phyloP scores from a whole-genome alignment of 2,888 invertebrate species.

The Aphelenchoides bicaudatus region DNA sequence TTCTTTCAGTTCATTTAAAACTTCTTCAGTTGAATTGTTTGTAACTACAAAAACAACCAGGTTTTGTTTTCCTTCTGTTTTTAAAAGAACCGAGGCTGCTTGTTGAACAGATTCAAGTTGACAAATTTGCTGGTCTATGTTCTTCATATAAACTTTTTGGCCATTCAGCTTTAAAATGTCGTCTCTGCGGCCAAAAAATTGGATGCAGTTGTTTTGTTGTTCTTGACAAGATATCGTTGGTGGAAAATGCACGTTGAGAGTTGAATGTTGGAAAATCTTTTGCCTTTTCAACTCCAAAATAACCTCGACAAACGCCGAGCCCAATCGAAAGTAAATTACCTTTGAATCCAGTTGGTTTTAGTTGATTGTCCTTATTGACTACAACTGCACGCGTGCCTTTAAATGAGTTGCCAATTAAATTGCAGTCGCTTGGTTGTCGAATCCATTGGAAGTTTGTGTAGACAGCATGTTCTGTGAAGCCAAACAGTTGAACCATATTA shows the following conservation, averaged over 20 bases:
- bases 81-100: slow-evolving; percentile 2
- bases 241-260: no score
- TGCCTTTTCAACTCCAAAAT: not conserved
- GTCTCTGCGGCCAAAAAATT: slow-evolving; percentile 33
- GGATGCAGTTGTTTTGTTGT: not conserved
- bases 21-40: not conserved
- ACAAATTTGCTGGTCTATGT: slow-evolving; percentile 27
- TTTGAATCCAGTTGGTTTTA: not conserved
- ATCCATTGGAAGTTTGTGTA: slow-evolving; percentile 38
- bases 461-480: slow-evolving; percentile 50
- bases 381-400: slow-evolving; percentile 1
- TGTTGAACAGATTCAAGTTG: slow-evolving; percentile 2
- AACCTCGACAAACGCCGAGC: not conserved
- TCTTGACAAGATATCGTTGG: no score
- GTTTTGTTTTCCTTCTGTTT: no score
- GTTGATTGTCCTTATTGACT: not conserved
- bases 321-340: slow-evolving; percentile 9
- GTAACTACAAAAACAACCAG: not conserved
- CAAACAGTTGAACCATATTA: slow-evolving; percentile 42
- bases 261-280: no score
- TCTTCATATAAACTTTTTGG: slow-evolving; percentile 40
- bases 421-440: not conserved
- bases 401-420: slow-evolving; percentile 8
- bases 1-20: slow-evolving; percentile 15
- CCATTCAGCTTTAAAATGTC: slow-evolving; percentile 46